Base-by-base conservation (phyloP, 37 sponge, comb jelly and placozoan species). In the Dysidea cf. avara region DNA sequence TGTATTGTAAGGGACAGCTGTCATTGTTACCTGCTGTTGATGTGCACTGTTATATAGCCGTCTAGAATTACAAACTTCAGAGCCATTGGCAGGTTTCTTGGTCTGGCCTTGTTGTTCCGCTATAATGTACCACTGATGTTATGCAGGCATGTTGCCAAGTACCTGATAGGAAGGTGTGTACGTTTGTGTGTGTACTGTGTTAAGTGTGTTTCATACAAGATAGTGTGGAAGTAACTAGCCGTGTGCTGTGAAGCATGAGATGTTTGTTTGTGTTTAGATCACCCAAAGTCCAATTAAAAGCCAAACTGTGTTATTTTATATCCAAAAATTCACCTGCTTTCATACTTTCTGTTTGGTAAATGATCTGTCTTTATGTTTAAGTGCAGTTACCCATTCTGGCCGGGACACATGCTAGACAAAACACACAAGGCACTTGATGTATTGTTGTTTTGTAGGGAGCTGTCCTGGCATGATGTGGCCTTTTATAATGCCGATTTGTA, bases 401-500 rank as follows among this genome's bases (percentile, higher is more conserved):
- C n/a, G n/a, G n/a, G n/a, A n/a, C n/a, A n/a, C n/a, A n/a, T n/a
- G n/a, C n/a, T n/a, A n/a, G n/a, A n/a, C n/a, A n/a, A n/a, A n/a
- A n/a, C n/a, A n/a, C n/a, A n/a, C n/a, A n/a, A n/a, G n/a, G n/a
- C n/a, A n/a, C n/a, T n/a, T n/a, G n/a, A n/a, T n/a, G n/a, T n/a
- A n/a, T n/a, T n/a, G n/a, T n/a, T n/a, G n/a, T n/a, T 53, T 32
- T 28, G 14, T 48, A 89, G 86, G 65, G 83, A 84, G 35, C 49
- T 96, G 35, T 82, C 92, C 11, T 96, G 96, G 96, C 92, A 91
- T 78, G 96, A 96, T 59, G 80, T 96, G 2, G 96, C 92, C 16
- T 96, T 96, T 87, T 96, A 84, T 77, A 96, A 96, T 82, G 80
- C 81, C 20, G 92, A 96, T 56, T 71, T 96, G 46, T 96, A 90